Conservation (phyloP, 37 sponge, comb jelly and placozoan genomes). For the Spongilla lacustris region DNA sequence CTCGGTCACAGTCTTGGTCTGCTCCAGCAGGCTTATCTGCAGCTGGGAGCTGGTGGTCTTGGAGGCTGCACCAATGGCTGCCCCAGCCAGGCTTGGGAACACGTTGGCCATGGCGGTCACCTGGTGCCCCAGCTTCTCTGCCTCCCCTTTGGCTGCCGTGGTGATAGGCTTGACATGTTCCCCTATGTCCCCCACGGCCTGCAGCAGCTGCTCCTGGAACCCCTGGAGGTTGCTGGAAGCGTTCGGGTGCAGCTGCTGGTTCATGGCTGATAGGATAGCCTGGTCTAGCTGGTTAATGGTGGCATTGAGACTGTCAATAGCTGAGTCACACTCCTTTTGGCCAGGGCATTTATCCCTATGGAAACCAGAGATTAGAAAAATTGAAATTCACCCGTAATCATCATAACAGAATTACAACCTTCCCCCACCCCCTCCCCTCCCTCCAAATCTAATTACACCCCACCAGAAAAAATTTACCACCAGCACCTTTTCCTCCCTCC, state of each 20-base stretch:
- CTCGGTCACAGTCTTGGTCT: constrained; percentile 92
- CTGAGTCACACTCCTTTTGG: constrained; percentile 88
- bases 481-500: neutral
- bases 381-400: too few species aligned
- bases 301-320: constrained; percentile 80
- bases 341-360: constrained; percentile 51
- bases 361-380: too few species aligned
- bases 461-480: too few species aligned
- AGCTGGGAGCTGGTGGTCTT: constrained; percentile 66
- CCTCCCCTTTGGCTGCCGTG: constrained; percentile 89
- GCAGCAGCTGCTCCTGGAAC: constrained; percentile 85
- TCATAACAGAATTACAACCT: too few species aligned
- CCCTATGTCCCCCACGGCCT: constrained; percentile 63
- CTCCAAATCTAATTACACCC: too few species aligned
- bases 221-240: constrained; percentile 80
- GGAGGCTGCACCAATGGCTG: constrained; percentile 92
- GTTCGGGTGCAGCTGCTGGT: constrained; percentile 73
- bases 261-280: constrained; percentile 81
- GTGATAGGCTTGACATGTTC: constrained; percentile 80
- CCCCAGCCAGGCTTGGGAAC: constrained; percentile 76
- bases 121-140: constrained; percentile 96
- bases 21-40: constrained; percentile 72
- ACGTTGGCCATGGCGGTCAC: constrained; percentile 81
- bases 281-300: constrained; percentile 85
- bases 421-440: too few species aligned